Conservation (phyloP, 1,140 invertebrate species). For the Vanessa atalanta region DNA sequence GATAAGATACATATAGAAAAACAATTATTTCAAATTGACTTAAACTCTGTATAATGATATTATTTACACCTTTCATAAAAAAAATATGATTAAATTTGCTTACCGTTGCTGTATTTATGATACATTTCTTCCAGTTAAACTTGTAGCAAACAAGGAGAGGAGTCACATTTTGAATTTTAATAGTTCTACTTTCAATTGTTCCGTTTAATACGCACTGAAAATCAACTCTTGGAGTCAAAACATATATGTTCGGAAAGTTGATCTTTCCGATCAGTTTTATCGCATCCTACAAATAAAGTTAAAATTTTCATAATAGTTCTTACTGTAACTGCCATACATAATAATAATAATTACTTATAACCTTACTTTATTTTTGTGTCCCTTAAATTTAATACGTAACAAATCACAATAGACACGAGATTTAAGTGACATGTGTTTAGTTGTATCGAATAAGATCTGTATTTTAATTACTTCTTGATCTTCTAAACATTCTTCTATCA, state of each 20-base stretch:
- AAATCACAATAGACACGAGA: conserved; percentile 66
- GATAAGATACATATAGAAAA: too few relatives aligned
- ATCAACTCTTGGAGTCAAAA: conserved; percentile 64
- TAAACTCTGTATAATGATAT: too few relatives aligned
- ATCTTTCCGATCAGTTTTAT: conserved; percentile 69
- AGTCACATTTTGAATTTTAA: conserved; percentile 70
- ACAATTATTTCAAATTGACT: too few relatives aligned
- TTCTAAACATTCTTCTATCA: conserved; percentile 61
- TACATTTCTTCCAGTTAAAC: conserved; percentile 68
- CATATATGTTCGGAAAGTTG: conserved; percentile 68
- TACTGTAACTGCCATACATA: conserved; percentile 5
- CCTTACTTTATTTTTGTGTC: conserved; percentile 69
- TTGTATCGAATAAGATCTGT: conserved; percentile 71
- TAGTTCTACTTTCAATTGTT: conserved; percentile 63
- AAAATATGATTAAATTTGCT: background rate
- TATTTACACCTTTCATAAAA: too few relatives aligned
- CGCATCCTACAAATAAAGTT: conserved; percentile 58
- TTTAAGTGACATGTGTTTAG: conserved; percentile 64
- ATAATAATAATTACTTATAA: too few relatives aligned
- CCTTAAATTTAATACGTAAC: conserved; percentile 69
- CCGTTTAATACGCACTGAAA: conserved; percentile 67
- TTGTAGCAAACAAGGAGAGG: conserved; percentile 66
- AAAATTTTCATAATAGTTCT: background rate
- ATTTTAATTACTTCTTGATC: conserved; percentile 74
- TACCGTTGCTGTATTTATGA: conserved; percentile 18